phyloP scores from a whole-genome alignment of 2,797 vertebrate genomes.

The Danio jaintianensis region DNA sequence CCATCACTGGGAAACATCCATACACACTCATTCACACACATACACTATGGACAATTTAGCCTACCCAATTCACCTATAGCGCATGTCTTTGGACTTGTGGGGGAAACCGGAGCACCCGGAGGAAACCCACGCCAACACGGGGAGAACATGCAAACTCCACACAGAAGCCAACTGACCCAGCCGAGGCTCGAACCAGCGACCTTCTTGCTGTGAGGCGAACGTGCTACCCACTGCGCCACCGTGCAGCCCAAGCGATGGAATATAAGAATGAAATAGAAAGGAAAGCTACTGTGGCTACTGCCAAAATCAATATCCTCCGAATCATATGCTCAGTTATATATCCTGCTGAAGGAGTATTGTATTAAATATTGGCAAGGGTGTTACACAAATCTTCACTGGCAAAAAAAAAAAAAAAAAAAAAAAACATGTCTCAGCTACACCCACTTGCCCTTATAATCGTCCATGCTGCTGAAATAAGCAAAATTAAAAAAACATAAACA shows the following conservation, averaged over 20 bases:
- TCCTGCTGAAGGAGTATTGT: not conserved
- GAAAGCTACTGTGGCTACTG: not conserved
- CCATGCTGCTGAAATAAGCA: conserved; percentile 32
- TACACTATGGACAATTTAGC: no score
- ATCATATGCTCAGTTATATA: not conserved
- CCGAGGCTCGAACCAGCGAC: no score
- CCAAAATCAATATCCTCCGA: conserved; percentile 7
- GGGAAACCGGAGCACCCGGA: no score
- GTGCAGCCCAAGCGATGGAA: not conserved
- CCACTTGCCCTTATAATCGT: conserved; percentile 31
- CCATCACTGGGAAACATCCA: no score
- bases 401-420: not conserved
- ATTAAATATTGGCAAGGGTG: not conserved
- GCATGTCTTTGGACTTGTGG: no score
- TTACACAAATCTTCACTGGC: conserved; percentile 16
- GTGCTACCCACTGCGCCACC: no score
- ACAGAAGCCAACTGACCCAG: no score
- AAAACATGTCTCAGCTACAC: conserved; percentile 10
- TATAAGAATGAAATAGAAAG: conserved; percentile 4
- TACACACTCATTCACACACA: no score
- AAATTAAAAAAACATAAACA: conserved; percentile 42
- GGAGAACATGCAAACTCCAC: no score
- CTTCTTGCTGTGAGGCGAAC: no score
- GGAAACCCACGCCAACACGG: no score
- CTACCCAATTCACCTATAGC: no score